A percentile compares a stretch with the other conserved stretches of the same genome.
phyloP scores from a whole-genome alignment of 1,140 invertebrate species.

The Psix sp. region DNA sequence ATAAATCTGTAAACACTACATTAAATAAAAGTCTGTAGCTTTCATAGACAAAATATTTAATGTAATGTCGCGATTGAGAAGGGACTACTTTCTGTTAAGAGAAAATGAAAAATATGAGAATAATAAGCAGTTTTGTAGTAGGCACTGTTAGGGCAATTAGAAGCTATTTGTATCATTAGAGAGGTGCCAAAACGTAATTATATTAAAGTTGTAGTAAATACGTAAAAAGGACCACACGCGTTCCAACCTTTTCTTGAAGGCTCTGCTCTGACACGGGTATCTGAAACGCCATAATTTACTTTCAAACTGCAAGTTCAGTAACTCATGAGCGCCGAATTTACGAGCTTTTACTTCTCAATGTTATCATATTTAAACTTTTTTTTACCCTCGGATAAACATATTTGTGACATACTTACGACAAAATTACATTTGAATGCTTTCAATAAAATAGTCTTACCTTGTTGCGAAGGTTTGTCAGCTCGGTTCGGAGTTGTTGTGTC shows the following conservation, averaged over 20 bases:
- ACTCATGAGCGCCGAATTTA: no score
- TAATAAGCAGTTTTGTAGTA: constrained; percentile 63
- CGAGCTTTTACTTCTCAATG: constrained; percentile 4
- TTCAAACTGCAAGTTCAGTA: constrained; percentile 65
- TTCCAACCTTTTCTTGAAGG: constrained; percentile 76
- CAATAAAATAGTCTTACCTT: constrained; percentile 71
- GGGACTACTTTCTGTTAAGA: constrained; percentile 59
- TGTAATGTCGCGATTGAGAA: constrained; percentile 23
- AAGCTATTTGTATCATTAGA: constrained; percentile 73
- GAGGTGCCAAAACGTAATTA: constrained; percentile 72
- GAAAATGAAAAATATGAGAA: constrained; percentile 55
- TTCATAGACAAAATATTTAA: no score
- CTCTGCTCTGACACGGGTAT: constrained; percentile 76
- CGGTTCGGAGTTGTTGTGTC: constrained; percentile 82
- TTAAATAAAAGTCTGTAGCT: no score
- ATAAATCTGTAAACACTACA: no score
- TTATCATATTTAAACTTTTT: background rate
- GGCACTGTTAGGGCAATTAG: constrained; percentile 71
- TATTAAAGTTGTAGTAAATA: constrained; percentile 72
- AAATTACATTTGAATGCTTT: constrained; percentile 1
- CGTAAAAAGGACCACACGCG: constrained; percentile 72
- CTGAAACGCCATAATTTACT: constrained; percentile 75
- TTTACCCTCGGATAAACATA: constrained; percentile 15
- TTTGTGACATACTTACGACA: constrained; percentile 25
- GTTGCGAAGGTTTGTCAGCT: constrained; percentile 78